Conservation (phyloP, 2,113 vertebrate species). For the Misgurnus anguillicaudatus region DNA sequence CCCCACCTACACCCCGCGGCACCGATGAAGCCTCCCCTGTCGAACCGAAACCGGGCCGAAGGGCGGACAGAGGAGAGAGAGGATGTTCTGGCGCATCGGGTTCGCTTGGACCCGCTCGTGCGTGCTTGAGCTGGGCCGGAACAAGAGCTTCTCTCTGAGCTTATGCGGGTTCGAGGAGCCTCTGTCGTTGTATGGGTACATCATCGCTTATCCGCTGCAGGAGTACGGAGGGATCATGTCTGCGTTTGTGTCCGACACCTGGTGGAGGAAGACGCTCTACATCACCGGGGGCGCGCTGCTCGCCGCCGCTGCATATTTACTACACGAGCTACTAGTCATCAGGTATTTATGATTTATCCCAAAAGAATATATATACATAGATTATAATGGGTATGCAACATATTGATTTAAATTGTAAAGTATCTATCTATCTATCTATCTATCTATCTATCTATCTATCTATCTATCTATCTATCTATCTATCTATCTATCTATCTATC, state of each 20-base stretch:
- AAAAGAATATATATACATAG: not conserved
- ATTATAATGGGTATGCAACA: no score
- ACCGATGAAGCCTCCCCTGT: constrained; percentile 69
- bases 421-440: not conserved
- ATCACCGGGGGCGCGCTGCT: constrained; percentile 95
- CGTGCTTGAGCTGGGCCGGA: constrained; percentile 90
- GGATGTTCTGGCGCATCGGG: constrained; percentile 94
- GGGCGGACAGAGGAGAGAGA: constrained; percentile 75
- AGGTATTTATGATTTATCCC: constrained; percentile 77
- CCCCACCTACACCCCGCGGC: constrained; percentile 47
- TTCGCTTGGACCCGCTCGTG: constrained; percentile 88
- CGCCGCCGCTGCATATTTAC: constrained; percentile 93
- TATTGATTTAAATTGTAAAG: no score
- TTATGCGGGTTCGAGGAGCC: constrained; percentile 84
- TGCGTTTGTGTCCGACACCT: constrained; percentile 90
- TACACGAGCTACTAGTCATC: constrained; percentile 93
- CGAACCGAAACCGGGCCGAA: constrained; percentile 68
- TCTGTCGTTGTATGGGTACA: constrained; percentile 89
- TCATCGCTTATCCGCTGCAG: constrained; percentile 91
- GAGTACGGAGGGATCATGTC: constrained; percentile 91
- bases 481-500: not conserved
- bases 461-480: not conserved
- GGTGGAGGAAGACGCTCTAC: constrained; percentile 98
- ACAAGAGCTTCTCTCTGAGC: constrained; percentile 85
- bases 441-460: not conserved